Percentiles rank a stretch among this genome's conserved stretches.
These are phyloP conservation scores for Bombyx huttoni DNA, from an alignment of 2,888 invertebrate genomes.

Conservation along the genomic window DNA sequence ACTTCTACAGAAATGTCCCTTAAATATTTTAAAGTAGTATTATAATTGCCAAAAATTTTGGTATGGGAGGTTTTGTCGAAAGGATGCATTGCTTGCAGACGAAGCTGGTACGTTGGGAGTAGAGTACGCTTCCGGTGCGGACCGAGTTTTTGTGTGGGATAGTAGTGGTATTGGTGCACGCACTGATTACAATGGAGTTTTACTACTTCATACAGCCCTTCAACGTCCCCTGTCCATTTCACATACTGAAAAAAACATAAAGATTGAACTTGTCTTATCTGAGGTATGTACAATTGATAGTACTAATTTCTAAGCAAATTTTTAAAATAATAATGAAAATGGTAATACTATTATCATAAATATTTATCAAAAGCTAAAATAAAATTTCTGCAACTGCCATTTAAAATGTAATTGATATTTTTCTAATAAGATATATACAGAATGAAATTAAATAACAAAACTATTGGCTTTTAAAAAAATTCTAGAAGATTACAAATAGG, in stretches of 20 bases:
- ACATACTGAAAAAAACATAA: slow-evolving; percentile 81
- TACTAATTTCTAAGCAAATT: background rate
- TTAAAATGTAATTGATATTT: no score
- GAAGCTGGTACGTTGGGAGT: slow-evolving; percentile 78
- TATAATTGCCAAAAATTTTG: no score
- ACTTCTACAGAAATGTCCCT: no score
- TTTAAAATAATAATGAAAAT: no score
- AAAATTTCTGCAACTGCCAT: no score
- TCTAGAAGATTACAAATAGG: no score
- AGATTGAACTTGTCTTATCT: slow-evolving; percentile 87
- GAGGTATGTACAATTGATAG: slow-evolving; percentile 72
- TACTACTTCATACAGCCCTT: slow-evolving; percentile 89
- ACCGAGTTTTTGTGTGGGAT: slow-evolving; percentile 89
- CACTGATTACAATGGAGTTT: slow-evolving; percentile 91
- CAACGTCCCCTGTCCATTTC: slow-evolving; percentile 85
- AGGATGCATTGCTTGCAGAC: slow-evolving; percentile 50
- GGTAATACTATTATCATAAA: no score
- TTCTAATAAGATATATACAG: no score
- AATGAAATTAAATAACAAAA: no score
- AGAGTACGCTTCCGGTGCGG: slow-evolving; percentile 82
- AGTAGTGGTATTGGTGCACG: slow-evolving; percentile 86
- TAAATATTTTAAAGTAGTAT: no score
- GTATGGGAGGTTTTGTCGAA: slow-evolving; percentile 14
- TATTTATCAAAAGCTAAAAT: no score
- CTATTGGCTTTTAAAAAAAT: no score